Evolutionary conservation across 53 echinoderm and acorn worm genomes (phyloP), one percentile per base, ranked within the genome.

Genomic region (Echinarachnius parma): DNA sequence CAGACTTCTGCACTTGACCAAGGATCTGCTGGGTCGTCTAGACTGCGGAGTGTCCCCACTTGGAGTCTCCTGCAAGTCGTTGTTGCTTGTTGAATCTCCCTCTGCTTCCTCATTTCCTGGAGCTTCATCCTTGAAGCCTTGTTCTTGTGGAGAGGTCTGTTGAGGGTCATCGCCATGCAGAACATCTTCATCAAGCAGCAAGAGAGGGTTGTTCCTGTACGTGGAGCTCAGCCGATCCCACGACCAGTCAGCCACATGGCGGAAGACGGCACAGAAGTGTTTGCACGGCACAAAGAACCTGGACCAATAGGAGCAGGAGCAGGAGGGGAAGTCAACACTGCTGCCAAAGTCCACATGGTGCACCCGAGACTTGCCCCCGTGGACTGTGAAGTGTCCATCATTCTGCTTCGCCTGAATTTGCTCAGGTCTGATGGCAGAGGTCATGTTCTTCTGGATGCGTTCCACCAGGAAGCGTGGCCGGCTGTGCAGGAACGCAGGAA

Each of bases 251-350:
- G 25, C 10, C 1, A 53, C 76, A 26, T 69, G 36, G 23, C 55
- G 62, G 47, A 86, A 86, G 39, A 86, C 57, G 29, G 77, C 77
- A 36, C 77, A 75, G 15, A 86, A 86, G 64, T 86, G 86, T 23
- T 81, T 34, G 24, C 86, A 86, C 28, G 81, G 64, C 47, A 81
- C 62, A 60, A 42, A 57, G 5, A 47, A 48, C n/a, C 29, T 34
- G 5, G 9, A 34, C 86, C 86, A 86, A 9, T 49, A 49, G 46
- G 71, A 69, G 48, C 86, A 86, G 20, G 59, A 48, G 34, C 86
- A 86, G 4, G 71, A 77, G 0, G 86, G 86, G 49, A 56, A 86
- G 53, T 39, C 32, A 21, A 35, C 34, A 71, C 62, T 81, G 13
- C 13, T 64, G 34, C 86, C 86, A 28, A 81, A 86, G 61, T 44